Percentiles rank a stretch among this genome's conserved stretches.
phyloP scores from a whole-genome alignment of 2,113 vertebrate species.

The Nipponia nippon region DNA sequence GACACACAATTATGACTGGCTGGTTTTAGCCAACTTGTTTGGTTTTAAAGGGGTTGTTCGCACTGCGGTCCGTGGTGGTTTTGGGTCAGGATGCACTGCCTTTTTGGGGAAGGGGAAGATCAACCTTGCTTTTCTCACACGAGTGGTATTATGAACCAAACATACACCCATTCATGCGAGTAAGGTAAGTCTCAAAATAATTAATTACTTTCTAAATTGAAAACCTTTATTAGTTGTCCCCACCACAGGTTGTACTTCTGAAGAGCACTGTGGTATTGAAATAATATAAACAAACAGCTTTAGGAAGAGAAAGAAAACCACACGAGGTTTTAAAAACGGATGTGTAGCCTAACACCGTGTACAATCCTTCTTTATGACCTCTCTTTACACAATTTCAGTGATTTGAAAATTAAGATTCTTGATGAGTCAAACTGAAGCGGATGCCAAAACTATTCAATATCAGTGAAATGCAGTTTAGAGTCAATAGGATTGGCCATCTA shows the following conservation, averaged over 20 bases:
- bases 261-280: not conserved
- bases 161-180: not conserved
- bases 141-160: not conserved
- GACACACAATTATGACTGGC: too few relatives aligned
- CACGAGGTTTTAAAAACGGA: not conserved
- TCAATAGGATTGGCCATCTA: constrained; percentile 76
- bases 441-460: constrained; percentile 73
- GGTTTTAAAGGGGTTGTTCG: not conserved
- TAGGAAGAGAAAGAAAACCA: not conserved
- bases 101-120: not conserved
- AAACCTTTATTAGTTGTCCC: not conserved
- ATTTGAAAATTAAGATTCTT: constrained; percentile 66
- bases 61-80: not conserved
- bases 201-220: not conserved
- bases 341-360: not conserved
- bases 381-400: constrained; percentile 44
- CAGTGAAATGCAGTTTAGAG: constrained; percentile 67
- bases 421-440: constrained; percentile 56
- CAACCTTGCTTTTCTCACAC: not conserved
- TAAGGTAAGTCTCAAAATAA: not conserved
- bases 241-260: not conserved
- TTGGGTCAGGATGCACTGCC: not conserved
- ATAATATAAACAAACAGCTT: not conserved
- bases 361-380: constrained; percentile 47
- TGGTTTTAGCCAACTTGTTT: not conserved